Evolutionary conservation across 1,140 invertebrate species (phyloP), one percentile per base, ranked within the genome.

Genomic region (Ruditapes philippinarum): DNA sequence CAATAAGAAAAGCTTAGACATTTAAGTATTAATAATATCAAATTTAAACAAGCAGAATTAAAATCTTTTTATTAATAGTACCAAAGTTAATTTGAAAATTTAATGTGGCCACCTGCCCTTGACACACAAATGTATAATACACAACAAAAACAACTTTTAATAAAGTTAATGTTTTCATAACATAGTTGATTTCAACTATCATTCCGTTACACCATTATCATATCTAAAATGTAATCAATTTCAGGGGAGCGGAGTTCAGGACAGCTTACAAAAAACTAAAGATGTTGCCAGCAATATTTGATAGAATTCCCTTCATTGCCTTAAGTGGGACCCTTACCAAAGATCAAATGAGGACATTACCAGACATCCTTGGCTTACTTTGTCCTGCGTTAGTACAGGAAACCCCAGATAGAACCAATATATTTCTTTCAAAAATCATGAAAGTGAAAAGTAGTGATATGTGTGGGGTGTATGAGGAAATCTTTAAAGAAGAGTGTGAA

Each of bases 401-500:
- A 40, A 76, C 11, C 25, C 73, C 73, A 42, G 73, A 76, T 25
- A 11, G 73, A 14, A 11, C 11, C 3, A 76, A 76, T 42, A 76
- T 76, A 3, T 45, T 42, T 45, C 25, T 76, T 4, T 12, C 7
- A 40, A 76, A 76, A 25, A 25, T 17, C 12, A 19, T 14, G 1
- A 76, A 76, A 42, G 19, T 76, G 17, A 38, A 76, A 76, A 42
- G 36, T 76, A 11, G 33, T 11, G 68, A 73, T 36, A 36, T n/a
- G n/a, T 4, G 31, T 31, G 36, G 31, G 31, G 25, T 45, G 5
- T 76, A 76, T 76, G 73, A 76, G 25, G 40, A 76, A 4, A 42
- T 76, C 1, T 76, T 76, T 76, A n/a, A 42, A 19, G 17, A 76
- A 76, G 73, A 76, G 45, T 76, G 73, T 76, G 73, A 76, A 12